Evolutionary conservation across 2,113 vertebrate genomes (phyloP).

Genomic region (Aythya baeri): DNA sequence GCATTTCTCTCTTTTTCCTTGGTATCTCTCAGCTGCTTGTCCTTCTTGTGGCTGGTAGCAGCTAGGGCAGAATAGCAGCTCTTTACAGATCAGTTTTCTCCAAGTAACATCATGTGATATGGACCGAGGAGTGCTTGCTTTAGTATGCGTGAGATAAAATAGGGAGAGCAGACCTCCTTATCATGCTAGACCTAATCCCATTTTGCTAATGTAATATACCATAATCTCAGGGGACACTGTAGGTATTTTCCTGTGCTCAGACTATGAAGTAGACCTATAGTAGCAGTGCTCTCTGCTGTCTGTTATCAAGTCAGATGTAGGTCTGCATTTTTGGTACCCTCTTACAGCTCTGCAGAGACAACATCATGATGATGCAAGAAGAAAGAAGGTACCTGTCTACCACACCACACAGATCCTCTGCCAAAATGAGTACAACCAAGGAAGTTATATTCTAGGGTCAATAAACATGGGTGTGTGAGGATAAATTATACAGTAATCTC

Average conservation of each 20-base stretch:
- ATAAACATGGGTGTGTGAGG: not conserved
- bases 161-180: not conserved
- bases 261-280: not conserved
- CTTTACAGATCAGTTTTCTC: not conserved
- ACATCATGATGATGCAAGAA: not conserved
- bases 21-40: not conserved
- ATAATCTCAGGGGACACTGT: not conserved
- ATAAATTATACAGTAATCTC: not conserved
- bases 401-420: not conserved
- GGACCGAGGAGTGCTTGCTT: not conserved
- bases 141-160: not conserved
- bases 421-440: not conserved
- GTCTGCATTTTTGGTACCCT: not conserved
- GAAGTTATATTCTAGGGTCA: not conserved
- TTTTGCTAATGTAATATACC: constrained; percentile 11
- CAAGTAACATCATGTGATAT: not conserved
- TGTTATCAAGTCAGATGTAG: not conserved
- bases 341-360: not conserved
- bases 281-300: constrained; percentile 8
- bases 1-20: not conserved
- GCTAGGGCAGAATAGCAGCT: not conserved
- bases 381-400: not conserved
- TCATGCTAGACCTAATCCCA: not conserved
- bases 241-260: not conserved
- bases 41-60: not conserved